Evolutionary conservation across 2,113 vertebrate genomes (phyloP), one percentile per base, ranked within the genome.

Genomic region (Oreamnos americanus): DNA sequence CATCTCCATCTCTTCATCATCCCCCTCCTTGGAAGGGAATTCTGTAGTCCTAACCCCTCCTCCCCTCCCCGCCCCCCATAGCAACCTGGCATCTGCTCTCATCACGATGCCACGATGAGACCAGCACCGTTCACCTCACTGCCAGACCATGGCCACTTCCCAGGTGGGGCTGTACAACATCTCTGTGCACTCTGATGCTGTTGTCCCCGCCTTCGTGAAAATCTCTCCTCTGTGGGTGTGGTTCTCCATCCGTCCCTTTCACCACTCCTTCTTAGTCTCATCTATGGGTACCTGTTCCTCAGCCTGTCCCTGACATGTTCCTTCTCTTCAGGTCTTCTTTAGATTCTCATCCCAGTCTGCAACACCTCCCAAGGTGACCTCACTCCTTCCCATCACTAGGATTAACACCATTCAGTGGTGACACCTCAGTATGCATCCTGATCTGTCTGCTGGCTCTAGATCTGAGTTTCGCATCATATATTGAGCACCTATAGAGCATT

Each of bases 81-180:
- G 33, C 47, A 55, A 53, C 16, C 74, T 47, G 28, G 74, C 49
- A 67, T 45, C 71, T 58, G 60, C 45, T 60, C 14, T 36, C 12
- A 82, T 49, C 25, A 39, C 0, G 53, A 89, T 25, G 17, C 13
- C 6, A 6, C 0, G 0, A 8, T 3, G 23, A 81, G 43, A 47
- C n/a, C 43, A 36, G 7, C 15, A 3, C 43, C 43, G 13, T 2
- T 84, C 5, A 28, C 12, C 19, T 78, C 39, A 6, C 64, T 28
- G 21, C 25, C 79, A 21, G 64, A 9, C 13, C 36, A 26, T 43
- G 57, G 15, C 71, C 30, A 17, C 45, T 71, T 15, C 45, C 7
- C 30, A 19, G 43, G 7, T 47, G 23, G 15, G 51, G n/a, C 17
- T n/a, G 79, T 7, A 10, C 21, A 1, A 0, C 4, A 19, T 43